Base-by-base conservation (phyloP, 2,797 vertebrate species). In the Decapterus maruadsi region DNA sequence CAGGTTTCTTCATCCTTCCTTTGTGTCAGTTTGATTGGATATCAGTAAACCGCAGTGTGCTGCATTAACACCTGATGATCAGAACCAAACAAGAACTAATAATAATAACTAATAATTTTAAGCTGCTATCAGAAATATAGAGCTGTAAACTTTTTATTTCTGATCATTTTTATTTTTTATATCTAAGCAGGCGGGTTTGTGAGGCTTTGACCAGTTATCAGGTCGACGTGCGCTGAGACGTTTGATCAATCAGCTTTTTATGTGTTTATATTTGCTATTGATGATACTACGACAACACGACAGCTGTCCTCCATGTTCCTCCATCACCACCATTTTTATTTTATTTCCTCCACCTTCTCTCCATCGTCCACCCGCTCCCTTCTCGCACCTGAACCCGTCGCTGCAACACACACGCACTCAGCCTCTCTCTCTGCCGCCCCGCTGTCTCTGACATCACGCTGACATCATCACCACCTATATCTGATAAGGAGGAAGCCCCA, bases 401-500 rank as follows among this genome's bases (percentile, higher is more conserved):
- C 83, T 77, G 57, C 76, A 72, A 6, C 31, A 34, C 31, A 34
- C 31, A 34, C 31, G 4, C 31, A 6, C 31, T 34, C 31, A 26
- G 26, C 26, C 72, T 29, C 51, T 11, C 43, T 9, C 36, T 26
- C 31, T 34, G 6, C 51, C 38, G 22, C 17, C 36, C 48, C 8
- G 17, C 17, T 3, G 10, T 69, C 68, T 75, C 72, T 84, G 71
- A 83, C 75, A 56, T 84, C 75, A 78, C n/a, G 3, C 59, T 26
- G 26, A 59, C 81, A 74, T 79, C 83, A 77, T 68, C 51, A 17
- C 51, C 77, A 55, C 67, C 67, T 86, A 22, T 75, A 62, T 77
- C 57, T 48, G 56, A 72, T 53, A 31, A 73, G 82, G 82, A 82
- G 80, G 82, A 80, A 75, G 72, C 61, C 90, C 81, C 26, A 26